Evolutionary conservation across 2,113 vertebrate species (phyloP), one percentile per base, ranked within the genome.

Genomic region (Nannospalax galili): DNA sequence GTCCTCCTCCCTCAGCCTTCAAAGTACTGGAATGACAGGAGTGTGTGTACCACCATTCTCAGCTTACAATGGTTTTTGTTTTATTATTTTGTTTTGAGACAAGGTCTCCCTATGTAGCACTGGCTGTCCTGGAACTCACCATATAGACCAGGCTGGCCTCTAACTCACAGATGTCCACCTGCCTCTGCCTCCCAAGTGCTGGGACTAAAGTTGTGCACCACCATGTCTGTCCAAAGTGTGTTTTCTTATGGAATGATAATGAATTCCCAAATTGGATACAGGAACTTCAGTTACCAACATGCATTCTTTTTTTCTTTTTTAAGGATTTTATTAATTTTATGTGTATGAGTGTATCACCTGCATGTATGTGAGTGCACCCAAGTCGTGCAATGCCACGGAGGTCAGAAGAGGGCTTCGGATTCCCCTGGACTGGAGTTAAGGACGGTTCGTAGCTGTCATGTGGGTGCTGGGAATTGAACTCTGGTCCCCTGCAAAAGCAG

Each of bases 211-310:
- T n/a, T n/a, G n/a, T 24, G 8, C 24, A 9, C 22, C 20, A 75
- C 42, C 42, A 79, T 20, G 12, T 28, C 67, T 35, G 30, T 30
- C 52, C 19, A 28, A 30, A 73, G 32, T 84, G 20, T 94, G 86
- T 88, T 94, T 96, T 92, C 84, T 88, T 87, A 65, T 0, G 15
- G 40, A 82, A 94, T 73, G 20, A 91, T 0, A 78, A 5, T 92
- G 42, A 96, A 79, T 65, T 88, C 85, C 58, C 52, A 94, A 92
- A 84, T 14, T 80, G 78, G 28, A 78, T 56, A 89, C 0, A 72
- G n/a, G 24, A 90, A 65, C 62, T 22, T 94, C 80, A 92, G 45
- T 58, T 74, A 88, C 3, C 87, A 92, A 88, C 45, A 19, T 94
- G 64, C 19, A 70, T 91, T 72, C 32, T 45, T 85, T 37, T 74